Conservation (phyloP, 2,113 vertebrate genomes). For the Amphilophus citrinellus region DNA sequence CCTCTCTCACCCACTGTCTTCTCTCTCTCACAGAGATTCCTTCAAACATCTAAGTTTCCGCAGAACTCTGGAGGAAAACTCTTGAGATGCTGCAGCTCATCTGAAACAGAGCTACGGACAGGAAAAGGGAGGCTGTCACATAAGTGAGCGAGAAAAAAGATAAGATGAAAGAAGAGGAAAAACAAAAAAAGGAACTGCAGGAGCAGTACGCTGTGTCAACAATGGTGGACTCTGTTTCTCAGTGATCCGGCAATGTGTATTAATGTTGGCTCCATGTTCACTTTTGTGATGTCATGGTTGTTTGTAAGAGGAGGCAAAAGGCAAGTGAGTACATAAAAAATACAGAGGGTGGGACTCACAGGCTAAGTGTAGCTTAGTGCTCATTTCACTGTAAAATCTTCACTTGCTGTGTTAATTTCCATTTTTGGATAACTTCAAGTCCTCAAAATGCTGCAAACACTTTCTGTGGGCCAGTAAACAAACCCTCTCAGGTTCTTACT, state of each 20-base stretch:
- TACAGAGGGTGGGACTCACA: slow-evolving; percentile 2
- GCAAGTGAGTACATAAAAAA: slow-evolving; percentile 32
- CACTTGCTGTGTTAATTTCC: slow-evolving; percentile 42
- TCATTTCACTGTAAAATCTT: slow-evolving; percentile 57
- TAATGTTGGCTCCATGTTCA: slow-evolving; percentile 25
- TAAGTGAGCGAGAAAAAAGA: slow-evolving; percentile 19
- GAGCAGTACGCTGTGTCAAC: background rate
- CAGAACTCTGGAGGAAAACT: slow-evolving; percentile 80
- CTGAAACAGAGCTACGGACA: slow-evolving; percentile 17
- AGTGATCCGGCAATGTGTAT: slow-evolving; percentile 25
- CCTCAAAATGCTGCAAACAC: slow-evolving; percentile 70
- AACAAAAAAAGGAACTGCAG: slow-evolving; percentile 28
- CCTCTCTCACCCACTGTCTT: slow-evolving; percentile 15
- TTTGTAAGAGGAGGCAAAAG: slow-evolving; percentile 27
- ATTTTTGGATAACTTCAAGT: slow-evolving; percentile 42
- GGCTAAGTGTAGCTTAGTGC: slow-evolving; percentile 49
- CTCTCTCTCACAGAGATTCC: slow-evolving; percentile 75
- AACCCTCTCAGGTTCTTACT: slow-evolving; percentile 45
- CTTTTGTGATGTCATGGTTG: slow-evolving; percentile 29
- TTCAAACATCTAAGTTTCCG: slow-evolving; percentile 84
- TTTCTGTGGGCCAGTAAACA: slow-evolving; percentile 43
- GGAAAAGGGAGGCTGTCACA: slow-evolving; percentile 34
- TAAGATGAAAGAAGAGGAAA: slow-evolving; percentile 36
- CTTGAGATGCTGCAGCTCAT: slow-evolving; percentile 66
- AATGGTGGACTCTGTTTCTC: slow-evolving; percentile 32